Base-by-base conservation (phyloP, 2,797 vertebrate species). In the Peromyscus melanophrys region DNA sequence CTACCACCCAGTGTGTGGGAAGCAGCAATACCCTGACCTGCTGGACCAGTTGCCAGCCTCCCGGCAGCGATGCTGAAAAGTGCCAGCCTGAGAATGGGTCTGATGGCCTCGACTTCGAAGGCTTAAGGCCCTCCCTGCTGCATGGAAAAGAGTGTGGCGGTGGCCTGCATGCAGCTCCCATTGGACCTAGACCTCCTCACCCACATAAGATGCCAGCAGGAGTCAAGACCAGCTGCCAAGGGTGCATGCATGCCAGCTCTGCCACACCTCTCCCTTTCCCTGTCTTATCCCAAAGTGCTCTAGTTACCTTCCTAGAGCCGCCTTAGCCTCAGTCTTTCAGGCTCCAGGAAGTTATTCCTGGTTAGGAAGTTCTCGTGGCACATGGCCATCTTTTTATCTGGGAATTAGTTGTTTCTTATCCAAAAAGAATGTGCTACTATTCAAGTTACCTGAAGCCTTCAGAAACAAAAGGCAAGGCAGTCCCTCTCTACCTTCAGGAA, bases 371-470 rank as follows among this genome's bases (percentile, higher is more conserved):
- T 43, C 76, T 94, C 93, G 34, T 61, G 83, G 46, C 75, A 96
- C 95, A 63, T 57, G 76, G 52, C 77, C 92, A 40, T 67, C 19
- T 94, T 98, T 98, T 96, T 88, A 69, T 85, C 82, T 57, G 63
- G 86, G 92, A 97, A n/a, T 0, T 0, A 59, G 94, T 43, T 97
- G 93, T 40, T 97, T 2, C 93, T 80, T 90, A 96, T 82, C 59
- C 49, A 46, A 77, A 95, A 69, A 92, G 91, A 97, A 8, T 87
- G 91, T 90, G 83, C 61, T 82, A 97, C 7, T 0, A 37, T 59
- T 25, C 76, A n/a, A 46, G 65, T 57, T 88, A 40, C 34, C 75
- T 21, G 27, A 25, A 52, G 78, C 82, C 86, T 67, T 84, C 21
- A 49, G 55, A 76, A 83, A 63, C 9, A 37, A 93, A 87, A 92